phyloP scores from a whole-genome alignment of 2,888 invertebrate species.

The Ypsolopha scabrella region DNA sequence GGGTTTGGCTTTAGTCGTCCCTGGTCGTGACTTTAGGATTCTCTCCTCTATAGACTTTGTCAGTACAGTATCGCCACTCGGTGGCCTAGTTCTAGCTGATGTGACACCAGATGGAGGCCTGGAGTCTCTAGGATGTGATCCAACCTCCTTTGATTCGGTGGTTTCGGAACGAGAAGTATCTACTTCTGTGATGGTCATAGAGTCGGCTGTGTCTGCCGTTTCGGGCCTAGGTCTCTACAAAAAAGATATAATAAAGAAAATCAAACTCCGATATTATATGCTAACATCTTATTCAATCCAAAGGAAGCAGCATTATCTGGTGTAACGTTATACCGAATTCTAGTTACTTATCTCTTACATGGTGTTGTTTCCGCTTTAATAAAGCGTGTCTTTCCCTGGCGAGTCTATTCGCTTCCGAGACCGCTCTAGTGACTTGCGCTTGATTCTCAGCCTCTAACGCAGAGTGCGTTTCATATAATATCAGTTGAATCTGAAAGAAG shows the following conservation, averaged over 20 bases:
- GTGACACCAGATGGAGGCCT: conserved; percentile 15
- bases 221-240: too few relatives aligned
- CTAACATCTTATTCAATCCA: too few relatives aligned
- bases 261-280: too few relatives aligned
- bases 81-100: conserved; percentile 10
- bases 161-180: too few relatives aligned
- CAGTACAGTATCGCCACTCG: conserved; percentile 17
- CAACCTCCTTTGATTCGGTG: too few relatives aligned
- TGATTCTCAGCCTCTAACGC: conserved; percentile 80
- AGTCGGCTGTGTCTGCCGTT: too few relatives aligned
- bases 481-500: conserved; percentile 75
- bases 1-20: conserved; percentile 39
- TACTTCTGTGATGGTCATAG: too few relatives aligned
- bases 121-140: conserved; percentile 15
- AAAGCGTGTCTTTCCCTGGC: conserved; percentile 77
- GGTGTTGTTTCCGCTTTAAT: conserved; percentile 32
- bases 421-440: conserved; percentile 76
- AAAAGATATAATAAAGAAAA: too few relatives aligned
- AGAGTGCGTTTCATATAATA: conserved; percentile 86
- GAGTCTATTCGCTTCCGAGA: conserved; percentile 77
- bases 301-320: too few relatives aligned
- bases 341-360: conserved; percentile 16
- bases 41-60: conserved; percentile 28
- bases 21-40: conserved; percentile 24
- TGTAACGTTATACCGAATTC: too few relatives aligned